Conservation (phyloP, 2,113 vertebrate species). For the Pituophis catenifer region DNA sequence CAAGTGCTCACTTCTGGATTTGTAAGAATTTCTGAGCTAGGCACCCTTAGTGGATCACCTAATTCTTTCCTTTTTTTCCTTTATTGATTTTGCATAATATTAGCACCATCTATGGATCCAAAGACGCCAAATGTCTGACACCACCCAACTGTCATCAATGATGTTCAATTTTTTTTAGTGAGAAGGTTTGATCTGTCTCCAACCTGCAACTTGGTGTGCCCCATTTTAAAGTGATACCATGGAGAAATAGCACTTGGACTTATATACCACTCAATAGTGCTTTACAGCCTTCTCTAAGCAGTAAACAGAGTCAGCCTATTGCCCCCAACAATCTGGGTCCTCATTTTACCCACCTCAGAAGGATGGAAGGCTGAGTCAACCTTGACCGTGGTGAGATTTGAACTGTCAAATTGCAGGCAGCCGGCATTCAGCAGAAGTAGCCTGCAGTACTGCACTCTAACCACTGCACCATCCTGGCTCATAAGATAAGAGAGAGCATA, state of each 20-base stretch:
- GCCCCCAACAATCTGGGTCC: neutral
- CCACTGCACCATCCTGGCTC: too few species aligned
- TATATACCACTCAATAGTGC: neutral
- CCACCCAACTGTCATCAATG: neutral
- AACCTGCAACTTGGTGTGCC: neutral
- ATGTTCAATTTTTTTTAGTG: neutral
- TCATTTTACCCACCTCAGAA: neutral
- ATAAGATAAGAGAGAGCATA: too few species aligned
- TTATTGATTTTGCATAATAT: neutral
- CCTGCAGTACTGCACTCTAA: too few species aligned
- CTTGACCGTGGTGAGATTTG: neutral
- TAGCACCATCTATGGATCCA: neutral
- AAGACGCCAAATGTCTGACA: neutral
- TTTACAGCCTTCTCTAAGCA: neutral
- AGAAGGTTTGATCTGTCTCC: neutral
- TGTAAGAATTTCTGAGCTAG: neutral
- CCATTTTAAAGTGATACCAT: neutral
- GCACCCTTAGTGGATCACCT: neutral
- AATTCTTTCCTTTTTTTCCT: neutral
- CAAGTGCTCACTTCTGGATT: neutral
- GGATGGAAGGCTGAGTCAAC: neutral
- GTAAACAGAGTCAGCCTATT: neutral
- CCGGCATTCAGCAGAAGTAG: too few species aligned
- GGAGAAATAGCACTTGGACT: neutral
- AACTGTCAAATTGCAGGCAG: too few species aligned